Base-by-base conservation (phyloP, 2,888 invertebrate species). In the Hydrotaea cyrtoneurina region DNA sequence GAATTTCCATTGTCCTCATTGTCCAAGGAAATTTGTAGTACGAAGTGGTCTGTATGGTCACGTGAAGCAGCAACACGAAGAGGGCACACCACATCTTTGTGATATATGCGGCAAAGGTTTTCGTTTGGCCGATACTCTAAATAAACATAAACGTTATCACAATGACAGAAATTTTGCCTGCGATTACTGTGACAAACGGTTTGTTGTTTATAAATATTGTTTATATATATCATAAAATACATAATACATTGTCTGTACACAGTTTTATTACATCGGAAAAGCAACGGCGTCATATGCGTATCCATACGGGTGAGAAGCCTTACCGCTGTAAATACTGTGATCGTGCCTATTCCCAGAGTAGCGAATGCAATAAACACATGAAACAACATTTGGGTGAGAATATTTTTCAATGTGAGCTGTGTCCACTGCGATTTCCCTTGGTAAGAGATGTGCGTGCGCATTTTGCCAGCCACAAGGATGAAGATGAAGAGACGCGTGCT, bases 191-290 rank as follows among this genome's bases (percentile, higher is more conserved):
- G 53, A 72, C 23, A 21, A 23, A n/a, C 31, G 62, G 62, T 62
- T 26, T 23, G 26, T 23, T 55, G 17, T 10, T 15, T 2, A 23
- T 23, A 8, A 59, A 11, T 26, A 57, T 57, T 15, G 5, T 57
- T n/a, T n/a, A n/a, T 26, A 23, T 2, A 8, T 59, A 1, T 59
- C 26, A 1, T 10, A 19, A 26, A 26, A 59, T 11, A 10, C 5
- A 11, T 59, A n/a, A n/a, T n/a, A n/a, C n/a, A n/a, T n/a, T n/a
- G n/a, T n/a, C n/a, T n/a, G n/a, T n/a, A n/a, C n/a, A n/a, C 75
- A 94, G 94, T 82, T 94, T 94, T 88, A 93, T 93, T 0, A 93
- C 93, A 80, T 93, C 93, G 59, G 94, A 94, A 88, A 94, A 94
- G 86, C 88, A 94, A 87, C 94, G 93, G 85, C 93, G 94, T 0